A percentile compares a stretch with the other conserved stretches of the same genome.
Conservation (phyloP, 2,797 vertebrate genomes). For the Helicolenus hilgendorfi region DNA sequence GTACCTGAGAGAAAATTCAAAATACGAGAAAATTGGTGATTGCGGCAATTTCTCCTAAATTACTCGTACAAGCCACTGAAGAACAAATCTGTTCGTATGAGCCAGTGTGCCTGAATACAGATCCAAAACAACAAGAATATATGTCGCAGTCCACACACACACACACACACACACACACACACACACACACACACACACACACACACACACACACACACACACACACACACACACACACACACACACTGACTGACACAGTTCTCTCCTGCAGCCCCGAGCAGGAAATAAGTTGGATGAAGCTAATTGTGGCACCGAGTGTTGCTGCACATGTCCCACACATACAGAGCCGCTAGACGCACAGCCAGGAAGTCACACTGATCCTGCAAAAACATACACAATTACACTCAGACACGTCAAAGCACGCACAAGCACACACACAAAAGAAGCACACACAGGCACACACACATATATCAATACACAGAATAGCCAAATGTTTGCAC, state of each 20-base stretch:
- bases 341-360: slow-evolving; percentile 12
- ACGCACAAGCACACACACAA: slow-evolving; percentile 8
- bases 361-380: slow-evolving; percentile 71
- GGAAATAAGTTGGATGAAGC: slow-evolving; percentile 77
- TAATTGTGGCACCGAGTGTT: slow-evolving; percentile 74
- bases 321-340: slow-evolving; percentile 66
- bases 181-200: not conserved
- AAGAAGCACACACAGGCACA: not conserved
- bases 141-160: not conserved
- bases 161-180: not conserved
- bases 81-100: too few relatives aligned
- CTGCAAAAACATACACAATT: slow-evolving; percentile 68
- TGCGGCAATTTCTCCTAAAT: too few relatives aligned
- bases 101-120: not conserved
- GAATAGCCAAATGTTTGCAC: slow-evolving; percentile 75
- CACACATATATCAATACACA: slow-evolving; percentile 9
- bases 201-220: not conserved
- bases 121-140: slow-evolving; percentile 2
- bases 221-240: not conserved
- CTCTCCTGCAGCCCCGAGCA: slow-evolving; percentile 47
- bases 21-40: too few relatives aligned
- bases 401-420: slow-evolving; percentile 44
- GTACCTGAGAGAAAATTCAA: too few relatives aligned
- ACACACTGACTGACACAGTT: slow-evolving; percentile 33
- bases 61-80: too few relatives aligned